A percentile compares a stretch with the other conserved stretches of the same genome.
phyloP scores from a whole-genome alignment of 2,113 vertebrate species.

The Sylvia atricapilla region DNA sequence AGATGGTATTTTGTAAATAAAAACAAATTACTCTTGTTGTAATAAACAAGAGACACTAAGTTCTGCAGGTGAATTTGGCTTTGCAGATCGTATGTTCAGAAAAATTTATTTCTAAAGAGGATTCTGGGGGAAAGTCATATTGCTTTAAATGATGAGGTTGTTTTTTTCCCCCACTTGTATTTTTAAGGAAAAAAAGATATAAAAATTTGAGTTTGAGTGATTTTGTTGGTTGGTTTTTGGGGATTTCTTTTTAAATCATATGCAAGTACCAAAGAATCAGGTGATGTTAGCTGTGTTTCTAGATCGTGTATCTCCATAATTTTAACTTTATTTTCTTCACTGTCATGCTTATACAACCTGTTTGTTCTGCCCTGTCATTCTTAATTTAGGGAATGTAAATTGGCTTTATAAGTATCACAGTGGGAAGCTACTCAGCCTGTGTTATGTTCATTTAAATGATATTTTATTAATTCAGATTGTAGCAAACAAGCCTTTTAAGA shows the following conservation, averaged over 20 bases:
- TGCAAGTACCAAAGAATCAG: background rate
- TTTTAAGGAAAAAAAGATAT: background rate
- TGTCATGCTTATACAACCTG: background rate
- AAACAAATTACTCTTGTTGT: background rate
- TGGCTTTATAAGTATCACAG: background rate
- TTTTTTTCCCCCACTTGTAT: background rate
- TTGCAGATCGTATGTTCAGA: background rate
- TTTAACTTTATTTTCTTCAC: background rate
- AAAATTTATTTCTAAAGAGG: background rate
- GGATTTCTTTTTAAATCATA: background rate
- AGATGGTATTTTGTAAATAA: background rate
- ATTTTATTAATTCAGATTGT: background rate
- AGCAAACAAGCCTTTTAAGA: constrained; percentile 8
- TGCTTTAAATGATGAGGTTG: background rate
- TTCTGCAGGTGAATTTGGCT: background rate
- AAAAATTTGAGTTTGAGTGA: background rate
- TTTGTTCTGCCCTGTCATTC: constrained; percentile 12
- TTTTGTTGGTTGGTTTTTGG: background rate
- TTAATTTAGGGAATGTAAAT: constrained; percentile 6
- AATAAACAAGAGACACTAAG: background rate
- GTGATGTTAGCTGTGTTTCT: background rate
- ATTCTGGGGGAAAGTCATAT: background rate
- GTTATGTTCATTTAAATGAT: background rate
- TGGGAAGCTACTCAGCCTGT: background rate
- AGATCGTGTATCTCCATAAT: background rate